phyloP scores from a whole-genome alignment of 2,113 vertebrate genomes.

The Euleptes europaea region DNA sequence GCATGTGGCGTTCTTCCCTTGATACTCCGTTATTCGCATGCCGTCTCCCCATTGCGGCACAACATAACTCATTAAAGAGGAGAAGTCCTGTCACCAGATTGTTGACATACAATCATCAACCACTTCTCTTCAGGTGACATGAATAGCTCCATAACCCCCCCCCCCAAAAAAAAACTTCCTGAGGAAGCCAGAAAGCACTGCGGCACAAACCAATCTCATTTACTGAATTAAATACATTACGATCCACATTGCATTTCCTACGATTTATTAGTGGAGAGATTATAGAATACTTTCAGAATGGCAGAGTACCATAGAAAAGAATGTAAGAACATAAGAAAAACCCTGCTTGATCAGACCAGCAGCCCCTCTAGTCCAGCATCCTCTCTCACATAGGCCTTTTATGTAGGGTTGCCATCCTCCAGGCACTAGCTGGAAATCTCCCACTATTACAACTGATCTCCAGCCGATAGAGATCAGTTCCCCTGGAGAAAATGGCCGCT shows the following conservation, averaged over 20 bases:
- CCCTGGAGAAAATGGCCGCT: no score
- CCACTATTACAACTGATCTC: no score
- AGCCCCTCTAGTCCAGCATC: no score
- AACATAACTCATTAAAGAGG: slow-evolving; percentile 23
- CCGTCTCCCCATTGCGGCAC: not conserved
- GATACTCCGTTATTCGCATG: slow-evolving; percentile 6
- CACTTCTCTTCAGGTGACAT: not conserved
- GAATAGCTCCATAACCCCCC: slow-evolving; percentile 11
- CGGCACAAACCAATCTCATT: not conserved
- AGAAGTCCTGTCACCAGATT: slow-evolving; percentile 8
- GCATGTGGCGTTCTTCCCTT: slow-evolving; percentile 51
- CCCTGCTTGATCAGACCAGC: no score
- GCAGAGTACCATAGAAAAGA: not conserved
- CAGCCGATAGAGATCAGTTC: no score
- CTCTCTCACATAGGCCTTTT: no score
- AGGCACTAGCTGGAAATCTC: no score
- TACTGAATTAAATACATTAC: not conserved
- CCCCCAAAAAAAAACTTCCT: not conserved
- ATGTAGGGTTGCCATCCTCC: no score
- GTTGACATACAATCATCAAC: not conserved
- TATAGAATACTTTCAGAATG: not conserved
- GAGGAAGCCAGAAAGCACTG: slow-evolving; percentile 1
- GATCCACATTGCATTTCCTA: not conserved
- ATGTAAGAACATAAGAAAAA: no score
- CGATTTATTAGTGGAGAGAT: not conserved